These are phyloP conservation scores for Enoplosus armatus DNA, from an alignment of 2,797 vertebrate species.

Conservation along the genomic window DNA sequence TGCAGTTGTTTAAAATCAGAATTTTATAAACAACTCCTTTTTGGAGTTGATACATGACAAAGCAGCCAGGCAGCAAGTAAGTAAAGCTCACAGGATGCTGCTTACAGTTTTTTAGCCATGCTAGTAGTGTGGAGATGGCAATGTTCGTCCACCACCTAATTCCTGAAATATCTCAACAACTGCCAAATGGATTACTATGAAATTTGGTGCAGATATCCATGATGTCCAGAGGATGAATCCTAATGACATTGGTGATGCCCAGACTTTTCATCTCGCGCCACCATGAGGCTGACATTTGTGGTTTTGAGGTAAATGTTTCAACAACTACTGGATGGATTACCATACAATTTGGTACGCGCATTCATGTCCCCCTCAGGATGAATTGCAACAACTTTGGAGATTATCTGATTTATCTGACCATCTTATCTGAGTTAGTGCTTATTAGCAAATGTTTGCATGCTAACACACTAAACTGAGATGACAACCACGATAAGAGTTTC, in stretches of 20 bases:
- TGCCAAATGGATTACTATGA: background rate
- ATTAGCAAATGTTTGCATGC: background rate
- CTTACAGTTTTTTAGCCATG: background rate
- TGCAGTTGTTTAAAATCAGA: slow-evolving; percentile 15
- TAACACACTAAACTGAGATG: background rate
- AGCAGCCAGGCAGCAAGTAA: background rate
- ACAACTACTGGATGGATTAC: background rate
- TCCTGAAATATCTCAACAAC: background rate
- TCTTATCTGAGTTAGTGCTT: too few species aligned
- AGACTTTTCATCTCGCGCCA: background rate
- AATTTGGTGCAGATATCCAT: background rate
- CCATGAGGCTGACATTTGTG: background rate
- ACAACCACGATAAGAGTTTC: background rate
- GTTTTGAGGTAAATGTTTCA: background rate
- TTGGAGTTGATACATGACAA: slow-evolving; percentile 15
- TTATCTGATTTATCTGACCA: too few species aligned
- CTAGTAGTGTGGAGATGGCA: background rate
- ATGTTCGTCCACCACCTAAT: background rate
- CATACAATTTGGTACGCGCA: background rate
- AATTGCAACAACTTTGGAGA: background rate
- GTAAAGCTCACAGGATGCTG: background rate
- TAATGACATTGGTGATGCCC: background rate
- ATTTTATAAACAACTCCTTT: slow-evolving; percentile 20
- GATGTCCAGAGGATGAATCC: background rate
- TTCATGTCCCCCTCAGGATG: background rate